These are phyloP conservation scores for Epistrophe eligans DNA, from an alignment of 2,888 invertebrate species.

Conservation along the genomic window DNA sequence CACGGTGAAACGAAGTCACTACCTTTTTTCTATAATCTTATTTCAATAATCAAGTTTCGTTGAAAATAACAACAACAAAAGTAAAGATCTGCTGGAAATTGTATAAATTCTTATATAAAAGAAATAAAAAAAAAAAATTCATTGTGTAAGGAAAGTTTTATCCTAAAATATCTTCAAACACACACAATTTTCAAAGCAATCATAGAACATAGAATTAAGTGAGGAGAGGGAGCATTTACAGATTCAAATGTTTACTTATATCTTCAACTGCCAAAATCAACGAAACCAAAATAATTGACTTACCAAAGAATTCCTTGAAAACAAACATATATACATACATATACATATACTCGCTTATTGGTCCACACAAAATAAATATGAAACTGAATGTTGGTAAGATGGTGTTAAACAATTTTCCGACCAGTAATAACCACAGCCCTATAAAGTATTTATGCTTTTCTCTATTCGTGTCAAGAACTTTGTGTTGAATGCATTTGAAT, in stretches of 20 bases:
- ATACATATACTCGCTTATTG: not conserved
- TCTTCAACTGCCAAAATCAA: not conserved
- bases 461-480: not conserved
- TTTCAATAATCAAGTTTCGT: no score
- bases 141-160: no score
- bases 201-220: not conserved
- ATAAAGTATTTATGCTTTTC: not conserved
- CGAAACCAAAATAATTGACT: not conserved
- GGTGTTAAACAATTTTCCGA: conserved; percentile 21
- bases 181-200: not conserved
- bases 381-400: not conserved
- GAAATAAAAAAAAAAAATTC: no score
- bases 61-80: no score
- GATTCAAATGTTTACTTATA: not conserved
- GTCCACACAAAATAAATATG: not conserved
- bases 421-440: conserved; percentile 5
- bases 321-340: not conserved
- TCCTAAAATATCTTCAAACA: no score
- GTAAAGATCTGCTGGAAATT: no score
- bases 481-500: conserved; percentile 22
- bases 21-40: no score
- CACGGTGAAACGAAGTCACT: no score
- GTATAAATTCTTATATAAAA: no score
- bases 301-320: not conserved
- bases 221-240: not conserved